Conservation (phyloP, 1,140 invertebrate species). For the Hycleus phaleratus region DNA sequence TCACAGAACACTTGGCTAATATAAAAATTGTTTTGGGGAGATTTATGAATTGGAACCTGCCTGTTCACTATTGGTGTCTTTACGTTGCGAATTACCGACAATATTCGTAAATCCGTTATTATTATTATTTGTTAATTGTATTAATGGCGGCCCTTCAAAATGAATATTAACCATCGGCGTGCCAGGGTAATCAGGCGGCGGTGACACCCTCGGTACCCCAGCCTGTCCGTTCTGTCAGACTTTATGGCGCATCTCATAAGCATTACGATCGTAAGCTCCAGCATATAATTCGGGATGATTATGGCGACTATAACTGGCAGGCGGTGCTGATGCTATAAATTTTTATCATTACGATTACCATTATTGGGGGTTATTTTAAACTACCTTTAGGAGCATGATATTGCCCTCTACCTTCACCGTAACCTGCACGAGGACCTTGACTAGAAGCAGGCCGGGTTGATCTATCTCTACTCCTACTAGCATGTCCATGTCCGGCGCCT, state of each 20-base stretch:
- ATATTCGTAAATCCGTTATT: neutral
- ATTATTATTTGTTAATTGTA: neutral
- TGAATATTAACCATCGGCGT: conserved; percentile 31
- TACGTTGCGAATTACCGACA: neutral
- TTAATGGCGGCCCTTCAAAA: conserved; percentile 20
- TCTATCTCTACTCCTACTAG: conserved; percentile 32
- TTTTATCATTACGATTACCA: conserved; percentile 4
- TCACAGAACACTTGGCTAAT: conserved; percentile 34
- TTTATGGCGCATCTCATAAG: conserved; percentile 43
- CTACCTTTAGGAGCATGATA: conserved; percentile 65
- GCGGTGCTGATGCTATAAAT: conserved; percentile 54
- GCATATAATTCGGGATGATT: conserved; percentile 56
- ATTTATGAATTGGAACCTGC: neutral
- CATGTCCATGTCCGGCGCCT: conserved; percentile 31
- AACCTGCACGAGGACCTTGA: conserved; percentile 56
- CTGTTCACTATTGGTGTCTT: neutral
- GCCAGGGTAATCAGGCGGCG: conserved; percentile 39
- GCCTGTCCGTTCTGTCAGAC: conserved; percentile 38
- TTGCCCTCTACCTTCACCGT: conserved; percentile 63
- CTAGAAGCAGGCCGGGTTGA: conserved; percentile 34
- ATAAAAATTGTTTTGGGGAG: neutral
- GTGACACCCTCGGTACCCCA: conserved; percentile 29
- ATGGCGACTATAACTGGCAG: conserved; percentile 43
- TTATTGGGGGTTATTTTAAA: neutral
- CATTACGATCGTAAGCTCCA: conserved; percentile 54